A percentile compares a stretch with the other conserved stretches of the same genome.
Conservation (phyloP, 2,797 vertebrate genomes). For the Sus cebifrons region DNA sequence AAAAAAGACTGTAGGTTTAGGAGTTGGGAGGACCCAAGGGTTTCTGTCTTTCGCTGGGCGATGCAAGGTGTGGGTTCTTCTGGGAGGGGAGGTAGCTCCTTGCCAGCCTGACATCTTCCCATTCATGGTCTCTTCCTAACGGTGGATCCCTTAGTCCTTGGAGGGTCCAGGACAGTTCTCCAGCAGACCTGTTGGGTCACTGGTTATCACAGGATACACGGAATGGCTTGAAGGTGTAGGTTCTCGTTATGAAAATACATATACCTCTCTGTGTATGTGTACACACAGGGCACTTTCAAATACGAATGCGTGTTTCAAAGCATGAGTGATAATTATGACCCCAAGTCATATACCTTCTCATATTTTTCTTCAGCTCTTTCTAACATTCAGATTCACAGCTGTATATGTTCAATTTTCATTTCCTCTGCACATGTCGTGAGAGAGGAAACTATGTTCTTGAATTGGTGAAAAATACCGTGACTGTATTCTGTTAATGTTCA, state of each 20-base stretch:
- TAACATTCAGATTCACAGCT: background rate
- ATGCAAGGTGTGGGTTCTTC: background rate
- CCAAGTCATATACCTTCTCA: background rate
- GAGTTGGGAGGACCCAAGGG: background rate
- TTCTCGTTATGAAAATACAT: background rate
- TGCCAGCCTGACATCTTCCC: background rate
- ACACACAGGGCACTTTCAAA: background rate
- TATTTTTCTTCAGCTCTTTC: constrained; percentile 37
- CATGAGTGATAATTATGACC: background rate
- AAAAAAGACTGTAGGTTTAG: background rate
- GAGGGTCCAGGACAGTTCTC: background rate
- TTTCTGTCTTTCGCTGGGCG: background rate
- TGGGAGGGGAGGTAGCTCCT: no score
- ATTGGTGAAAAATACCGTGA: constrained; percentile 6
- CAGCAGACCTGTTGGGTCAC: background rate
- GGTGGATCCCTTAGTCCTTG: background rate
- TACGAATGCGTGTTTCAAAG: constrained; percentile 38
- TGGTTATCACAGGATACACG: background rate
- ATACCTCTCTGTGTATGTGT: background rate
- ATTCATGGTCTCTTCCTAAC: background rate
- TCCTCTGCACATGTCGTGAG: background rate
- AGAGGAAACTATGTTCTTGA: constrained; percentile 14
- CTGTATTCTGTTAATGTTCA: constrained; percentile 16
- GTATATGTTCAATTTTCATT: constrained; percentile 32
- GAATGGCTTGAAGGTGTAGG: background rate